Base-by-base conservation (phyloP, 2,888 invertebrate species). In the Polyommatus iphigenia region DNA sequence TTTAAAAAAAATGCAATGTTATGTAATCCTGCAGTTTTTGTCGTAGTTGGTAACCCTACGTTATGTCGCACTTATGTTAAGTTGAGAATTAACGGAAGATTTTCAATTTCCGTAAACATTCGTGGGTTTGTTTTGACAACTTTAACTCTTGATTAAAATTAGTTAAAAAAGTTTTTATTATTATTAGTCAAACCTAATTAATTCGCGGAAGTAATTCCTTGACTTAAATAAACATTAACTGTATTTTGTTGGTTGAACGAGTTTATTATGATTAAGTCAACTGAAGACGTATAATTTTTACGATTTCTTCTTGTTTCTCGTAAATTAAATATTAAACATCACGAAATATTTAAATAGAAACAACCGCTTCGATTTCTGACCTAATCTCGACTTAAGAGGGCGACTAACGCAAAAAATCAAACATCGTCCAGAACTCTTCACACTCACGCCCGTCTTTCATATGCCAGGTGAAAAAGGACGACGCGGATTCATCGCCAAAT, bases 131-230 rank as follows among this genome's bases (percentile, higher is more conserved):
- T 29, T 67, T 67, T 32, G 67, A 67, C 67, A 67, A 67, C 15
- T 15, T 29, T 13, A 54, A 54, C 54, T 54, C 54, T 54, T 50
- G 50, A 50, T 54, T 54, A 54, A 54, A 54, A 54, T 54, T 15
- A 18, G 18, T 54, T 46, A 3, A 46, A 46, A 10, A 10, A 54
- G 54, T 5, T 54, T 54, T 54, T 54, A 18, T 54, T 54, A 18
- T 54, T 54, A 54, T 41, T 10, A 41, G 8, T 41, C 41, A 10
- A 10, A 46, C 54, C 54, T 67, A 67, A 67, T 67, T 67, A 15
- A 67, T 67, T 67, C 67, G 6, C 67, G 67, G 67, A 67, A 67
- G 29, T 29, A 67, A 67, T 67, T 29, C 32, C 13, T 67, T 15
- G 10, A 46, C 46, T 46, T 10, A 46, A 46, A 13, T 13, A 46